Base-by-base conservation (phyloP, 2,113 vertebrate genomes). In the Zootoca vivipara region DNA sequence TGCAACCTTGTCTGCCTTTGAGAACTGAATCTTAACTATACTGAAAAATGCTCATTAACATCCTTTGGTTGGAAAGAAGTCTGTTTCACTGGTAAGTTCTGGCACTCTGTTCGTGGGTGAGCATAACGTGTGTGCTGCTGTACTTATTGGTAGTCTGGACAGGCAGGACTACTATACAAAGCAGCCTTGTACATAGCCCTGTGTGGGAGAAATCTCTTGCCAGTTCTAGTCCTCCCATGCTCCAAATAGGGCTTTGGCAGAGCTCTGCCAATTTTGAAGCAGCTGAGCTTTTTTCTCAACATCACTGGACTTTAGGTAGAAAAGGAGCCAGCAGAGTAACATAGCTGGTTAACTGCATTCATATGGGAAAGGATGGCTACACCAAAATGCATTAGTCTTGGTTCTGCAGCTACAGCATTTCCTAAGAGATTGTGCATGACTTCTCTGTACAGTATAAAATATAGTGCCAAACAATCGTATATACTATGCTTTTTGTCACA, bases 151-250 rank as follows among this genome's bases (percentile, higher is more conserved):
- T 58, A 58, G 20, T 13, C 75, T 79, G 42, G 42, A 70, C 7
- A 69, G 22, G 42, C 70, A 56, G 42, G 69, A 73, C n/a, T 84
- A 84, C n/a, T 84, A 58, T 84, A 16, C n/a, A 84, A 72, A 84
- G 56, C 67, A 73, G 20, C 20, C 33, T 73, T 73, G 42, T 83
- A 69, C 3, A 22, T n/a, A 20, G 18, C 33, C 6, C 26, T 83
- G 28, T n/a, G 30, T 46, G 9, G 18, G 42, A 52, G 67, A 70
- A 13, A 52, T 2, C n/a, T 1, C 22, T 84, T 84, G 30, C 69
- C 26, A 73, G 20, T 74, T 84, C 15, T 40, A 22, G 42, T 58
- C n/a, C n/a, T 74, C 28, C 9, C 20, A 52, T 84, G 26, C 12
- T 22, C 65, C 22, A 26, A 65, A 82, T 4, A 52, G 18, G 42